Percentiles rank a stretch among this genome's conserved stretches.
phyloP scores from a whole-genome alignment of 2,113 vertebrate species.

The Beaufortia kweichowensis region DNA sequence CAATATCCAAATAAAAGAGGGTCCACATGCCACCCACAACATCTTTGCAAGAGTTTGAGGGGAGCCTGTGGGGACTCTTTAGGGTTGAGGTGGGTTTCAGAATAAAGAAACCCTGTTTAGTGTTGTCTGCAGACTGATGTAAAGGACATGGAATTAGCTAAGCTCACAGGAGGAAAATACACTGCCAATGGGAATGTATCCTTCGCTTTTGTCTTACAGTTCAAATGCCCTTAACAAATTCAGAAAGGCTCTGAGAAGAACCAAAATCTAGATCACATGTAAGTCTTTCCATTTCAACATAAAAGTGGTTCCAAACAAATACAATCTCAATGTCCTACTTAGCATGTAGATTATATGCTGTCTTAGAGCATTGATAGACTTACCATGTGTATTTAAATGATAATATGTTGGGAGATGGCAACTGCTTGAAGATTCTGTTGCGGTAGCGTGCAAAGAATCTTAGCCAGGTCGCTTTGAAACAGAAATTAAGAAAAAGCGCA shows the following conservation, averaged over 20 bases:
- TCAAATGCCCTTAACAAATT: conserved; percentile 69
- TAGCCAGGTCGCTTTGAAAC: conserved; percentile 55
- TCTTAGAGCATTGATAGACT: conserved; percentile 70
- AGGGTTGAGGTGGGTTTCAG: neutral
- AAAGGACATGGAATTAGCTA: conserved; percentile 31
- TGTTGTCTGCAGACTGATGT: neutral
- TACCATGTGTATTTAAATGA: conserved; percentile 78
- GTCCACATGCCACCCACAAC: neutral
- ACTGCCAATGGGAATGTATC: conserved; percentile 58
- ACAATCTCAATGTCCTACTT: conserved; percentile 74
- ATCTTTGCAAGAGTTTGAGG: neutral
- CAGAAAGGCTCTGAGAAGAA: conserved; percentile 66
- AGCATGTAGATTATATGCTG: conserved; percentile 78
- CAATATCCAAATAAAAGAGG: neutral
- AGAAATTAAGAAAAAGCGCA: conserved; percentile 61
- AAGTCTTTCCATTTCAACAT: conserved; percentile 76
- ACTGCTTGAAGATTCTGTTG: conserved; percentile 66
- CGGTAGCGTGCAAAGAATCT: conserved; percentile 56
- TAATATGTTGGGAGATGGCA: conserved; percentile 72
- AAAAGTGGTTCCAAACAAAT: conserved; percentile 72
- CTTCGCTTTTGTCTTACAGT: conserved; percentile 60
- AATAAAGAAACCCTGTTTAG: conserved; percentile 19
- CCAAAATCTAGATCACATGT: conserved; percentile 69
- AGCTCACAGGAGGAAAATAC: conserved; percentile 14
- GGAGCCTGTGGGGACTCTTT: neutral